Evolutionary conservation across 1,140 invertebrate genomes (phyloP).

Genomic region (Whitmania pigra): DNA sequence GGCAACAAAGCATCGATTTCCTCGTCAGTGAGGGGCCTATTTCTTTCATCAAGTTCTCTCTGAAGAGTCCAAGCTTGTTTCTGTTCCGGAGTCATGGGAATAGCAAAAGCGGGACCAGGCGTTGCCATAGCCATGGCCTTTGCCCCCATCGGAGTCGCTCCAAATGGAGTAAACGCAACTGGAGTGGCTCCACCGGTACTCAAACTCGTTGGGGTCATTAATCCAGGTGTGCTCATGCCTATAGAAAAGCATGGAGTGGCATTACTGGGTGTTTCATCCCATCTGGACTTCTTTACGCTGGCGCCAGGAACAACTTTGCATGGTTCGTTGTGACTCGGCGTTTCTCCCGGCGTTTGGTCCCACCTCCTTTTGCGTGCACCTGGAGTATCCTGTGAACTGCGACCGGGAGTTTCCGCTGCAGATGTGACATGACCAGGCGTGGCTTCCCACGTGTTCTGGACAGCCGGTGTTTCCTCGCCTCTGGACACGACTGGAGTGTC

Average conservation of each 20-base stretch:
- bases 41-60: conserved; percentile 93
- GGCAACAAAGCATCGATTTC: conserved; percentile 95
- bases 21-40: conserved; percentile 86
- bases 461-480: conserved; percentile 77
- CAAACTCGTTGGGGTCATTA: conserved; percentile 32
- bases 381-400: conserved; percentile 56
- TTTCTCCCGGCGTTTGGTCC: conserved; percentile 95
- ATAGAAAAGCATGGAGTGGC: conserved; percentile 30
- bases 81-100: conserved; percentile 97
- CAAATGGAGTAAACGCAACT: conserved; percentile 38
- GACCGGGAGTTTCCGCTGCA: conserved; percentile 65
- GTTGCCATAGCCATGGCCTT: conserved; percentile 97
- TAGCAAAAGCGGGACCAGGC: conserved; percentile 75
- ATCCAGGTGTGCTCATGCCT: conserved; percentile 30
- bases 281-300: conserved; percentile 77
- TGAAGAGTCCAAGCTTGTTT: conserved; percentile 97
- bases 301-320: conserved; percentile 59
- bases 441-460: conserved; percentile 81
- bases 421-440: conserved; percentile 82
- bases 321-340: conserved; percentile 36
- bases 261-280: conserved; percentile 78
- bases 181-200: conserved; percentile 42
- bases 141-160: conserved; percentile 75
- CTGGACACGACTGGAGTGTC: conserved; percentile 81
- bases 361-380: conserved; percentile 82